Percentiles rank a stretch among this genome's conserved stretches.
phyloP scores from a whole-genome alignment of 2,113 vertebrate genomes.

The Sturnira hondurensis region DNA sequence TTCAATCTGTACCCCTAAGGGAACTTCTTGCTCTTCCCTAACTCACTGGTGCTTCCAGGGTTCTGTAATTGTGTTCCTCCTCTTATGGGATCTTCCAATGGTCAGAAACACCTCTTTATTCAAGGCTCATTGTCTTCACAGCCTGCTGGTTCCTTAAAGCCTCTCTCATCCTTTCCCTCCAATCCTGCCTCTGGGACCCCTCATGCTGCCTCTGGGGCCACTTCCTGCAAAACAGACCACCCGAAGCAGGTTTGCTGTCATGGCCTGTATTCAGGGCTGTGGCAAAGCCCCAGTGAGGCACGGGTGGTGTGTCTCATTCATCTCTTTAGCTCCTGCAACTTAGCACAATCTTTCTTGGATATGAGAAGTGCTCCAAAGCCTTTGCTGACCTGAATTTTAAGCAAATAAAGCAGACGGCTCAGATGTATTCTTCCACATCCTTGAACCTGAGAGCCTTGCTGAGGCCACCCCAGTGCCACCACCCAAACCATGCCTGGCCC shows the following conservation, averaged over 20 bases:
- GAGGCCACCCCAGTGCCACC: background rate
- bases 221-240: accelerated
- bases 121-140: too few species aligned
- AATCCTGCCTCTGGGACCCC: too few species aligned
- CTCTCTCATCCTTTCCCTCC: background rate
- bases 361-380: background rate
- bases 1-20: background rate
- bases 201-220: too few species aligned
- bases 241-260: accelerated
- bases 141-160: background rate
- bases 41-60: background rate
- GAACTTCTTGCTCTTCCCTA: background rate
- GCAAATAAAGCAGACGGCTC: background rate
- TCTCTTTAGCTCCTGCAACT: background rate
- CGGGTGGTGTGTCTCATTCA: accelerated
- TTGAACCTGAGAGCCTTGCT: background rate
- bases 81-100: background rate
- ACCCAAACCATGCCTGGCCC: too few species aligned
- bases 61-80: background rate
- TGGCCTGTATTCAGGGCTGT: accelerated
- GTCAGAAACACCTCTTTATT: background rate
- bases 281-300: background rate
- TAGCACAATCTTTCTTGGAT: background rate
- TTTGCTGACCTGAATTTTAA: background rate
- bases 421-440: background rate